Conservation (phyloP, 2,113 vertebrate species). For the Sceloporus undulatus region DNA sequence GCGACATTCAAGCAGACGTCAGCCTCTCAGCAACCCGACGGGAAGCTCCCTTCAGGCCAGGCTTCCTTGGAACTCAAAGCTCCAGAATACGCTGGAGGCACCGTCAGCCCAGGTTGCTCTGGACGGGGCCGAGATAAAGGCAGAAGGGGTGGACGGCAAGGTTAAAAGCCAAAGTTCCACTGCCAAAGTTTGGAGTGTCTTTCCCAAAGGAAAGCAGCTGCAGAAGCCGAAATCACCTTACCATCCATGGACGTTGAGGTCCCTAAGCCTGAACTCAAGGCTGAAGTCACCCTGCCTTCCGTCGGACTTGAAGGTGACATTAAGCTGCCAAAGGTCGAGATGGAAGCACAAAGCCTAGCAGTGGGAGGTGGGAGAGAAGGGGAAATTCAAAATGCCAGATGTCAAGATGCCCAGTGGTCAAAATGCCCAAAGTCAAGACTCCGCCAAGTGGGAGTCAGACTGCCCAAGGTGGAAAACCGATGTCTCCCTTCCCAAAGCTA, state of each 20-base stretch:
- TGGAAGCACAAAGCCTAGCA: constrained; percentile 12
- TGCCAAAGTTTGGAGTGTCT: constrained; percentile 50
- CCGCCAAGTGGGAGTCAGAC: constrained; percentile 14
- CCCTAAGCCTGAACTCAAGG: constrained; percentile 9
- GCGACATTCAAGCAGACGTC: background rate
- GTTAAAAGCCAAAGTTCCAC: constrained; percentile 36
- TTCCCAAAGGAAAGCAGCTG: constrained; percentile 34
- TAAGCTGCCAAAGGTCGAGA: constrained; percentile 22
- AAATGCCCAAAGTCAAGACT: constrained; percentile 41
- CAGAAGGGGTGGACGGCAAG: background rate
- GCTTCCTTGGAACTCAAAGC: background rate
- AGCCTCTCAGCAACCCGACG: background rate
- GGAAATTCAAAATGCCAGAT: constrained; percentile 34
- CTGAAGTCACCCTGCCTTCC: background rate
- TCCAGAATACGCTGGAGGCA: fast-evolving
- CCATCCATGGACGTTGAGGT: background rate
- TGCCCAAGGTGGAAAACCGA: background rate
- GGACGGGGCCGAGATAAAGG: background rate
- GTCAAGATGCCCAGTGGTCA: constrained; percentile 42
- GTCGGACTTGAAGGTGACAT: constrained; percentile 17
- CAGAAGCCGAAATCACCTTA: background rate
- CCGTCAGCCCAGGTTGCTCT: background rate
- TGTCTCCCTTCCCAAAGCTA: background rate
- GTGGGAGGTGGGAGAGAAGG: constrained; percentile 34
- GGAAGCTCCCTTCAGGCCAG: background rate